Evolutionary conservation across 2,888 invertebrate genomes (phyloP).

Genomic region (Dicyrtomina minuta): DNA sequence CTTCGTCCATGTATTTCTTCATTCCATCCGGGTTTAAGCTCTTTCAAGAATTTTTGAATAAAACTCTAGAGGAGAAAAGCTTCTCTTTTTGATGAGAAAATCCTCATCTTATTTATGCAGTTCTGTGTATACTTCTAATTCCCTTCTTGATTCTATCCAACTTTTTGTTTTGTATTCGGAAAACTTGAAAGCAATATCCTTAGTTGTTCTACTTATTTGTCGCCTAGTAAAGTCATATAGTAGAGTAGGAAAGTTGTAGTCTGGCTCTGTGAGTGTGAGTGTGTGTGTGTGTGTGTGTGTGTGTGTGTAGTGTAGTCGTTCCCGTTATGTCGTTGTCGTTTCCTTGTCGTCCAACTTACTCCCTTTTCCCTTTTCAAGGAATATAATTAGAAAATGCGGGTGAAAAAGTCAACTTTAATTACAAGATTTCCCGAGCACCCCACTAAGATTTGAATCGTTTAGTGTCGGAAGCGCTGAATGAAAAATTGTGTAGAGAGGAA

Average conservation of each 20-base stretch:
- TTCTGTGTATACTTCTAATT: slow-evolving; percentile 20
- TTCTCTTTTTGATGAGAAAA: slow-evolving; percentile 27
- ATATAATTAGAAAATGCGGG: slow-evolving; percentile 30
- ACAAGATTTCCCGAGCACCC: slow-evolving; percentile 18
- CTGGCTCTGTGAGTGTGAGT: too few species aligned
- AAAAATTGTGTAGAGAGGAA: too few species aligned
- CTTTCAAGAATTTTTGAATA: background rate
- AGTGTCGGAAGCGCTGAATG: too few species aligned
- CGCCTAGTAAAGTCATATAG: too few species aligned
- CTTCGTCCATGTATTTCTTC: slow-evolving; percentile 9
- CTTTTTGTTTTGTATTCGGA: slow-evolving; percentile 8
- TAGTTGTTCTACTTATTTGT: background rate
- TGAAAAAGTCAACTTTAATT: slow-evolving; percentile 27
- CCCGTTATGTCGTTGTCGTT: too few species aligned
- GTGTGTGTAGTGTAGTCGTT: too few species aligned
- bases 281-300: too few species aligned
- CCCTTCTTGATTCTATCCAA: slow-evolving; percentile 2
- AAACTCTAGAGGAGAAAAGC: background rate
- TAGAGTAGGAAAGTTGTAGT: slow-evolving; percentile 8
- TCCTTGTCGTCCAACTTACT: background rate
- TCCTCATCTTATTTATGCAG: slow-evolving; percentile 27
- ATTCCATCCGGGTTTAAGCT: background rate
- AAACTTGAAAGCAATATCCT: slow-evolving; percentile 26
- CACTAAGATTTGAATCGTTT: slow-evolving; percentile 5
- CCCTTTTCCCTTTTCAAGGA: slow-evolving; percentile 5